These are phyloP conservation scores for Crambe crambe DNA, from an alignment of 37 sponge, comb jelly and placozoan genomes.

Conservation along the genomic window DNA sequence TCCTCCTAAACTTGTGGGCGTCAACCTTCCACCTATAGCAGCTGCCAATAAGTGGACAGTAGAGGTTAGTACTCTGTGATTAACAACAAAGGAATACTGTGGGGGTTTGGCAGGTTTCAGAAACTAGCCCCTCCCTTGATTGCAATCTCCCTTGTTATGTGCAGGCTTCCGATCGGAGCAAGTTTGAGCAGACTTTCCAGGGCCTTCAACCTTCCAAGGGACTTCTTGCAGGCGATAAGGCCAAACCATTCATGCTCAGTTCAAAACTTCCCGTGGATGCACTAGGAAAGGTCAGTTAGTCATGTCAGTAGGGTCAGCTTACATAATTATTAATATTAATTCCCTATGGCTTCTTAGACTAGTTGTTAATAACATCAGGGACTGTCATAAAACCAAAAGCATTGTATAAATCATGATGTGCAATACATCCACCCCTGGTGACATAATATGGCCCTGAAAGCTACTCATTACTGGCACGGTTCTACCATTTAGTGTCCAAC, in stretches of 20 bases:
- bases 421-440: too few species aligned
- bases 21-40: constrained; percentile 12
- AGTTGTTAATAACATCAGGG: too few species aligned
- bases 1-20: constrained; percentile 47
- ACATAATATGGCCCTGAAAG: too few species aligned
- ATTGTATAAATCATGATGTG: too few species aligned
- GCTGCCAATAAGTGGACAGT: constrained; percentile 42
- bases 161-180: neutral
- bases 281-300: constrained; percentile 63
- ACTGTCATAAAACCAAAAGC: too few species aligned
- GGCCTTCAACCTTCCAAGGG: constrained; percentile 49
- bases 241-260: constrained; percentile 52
- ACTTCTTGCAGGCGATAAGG: constrained; percentile 70
- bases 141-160: neutral
- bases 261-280: constrained; percentile 63
- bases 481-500: too few species aligned
- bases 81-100: too few species aligned
- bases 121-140: neutral
- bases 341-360: too few species aligned
- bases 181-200: constrained; percentile 24
- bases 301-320: neutral
- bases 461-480: too few species aligned
- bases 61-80: constrained; percentile 16
- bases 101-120: too few species aligned
- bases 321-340: neutral